Evolutionary conservation across 2,888 invertebrate genomes (phyloP).

Genomic region (Megastigmus dorsalis): DNA sequence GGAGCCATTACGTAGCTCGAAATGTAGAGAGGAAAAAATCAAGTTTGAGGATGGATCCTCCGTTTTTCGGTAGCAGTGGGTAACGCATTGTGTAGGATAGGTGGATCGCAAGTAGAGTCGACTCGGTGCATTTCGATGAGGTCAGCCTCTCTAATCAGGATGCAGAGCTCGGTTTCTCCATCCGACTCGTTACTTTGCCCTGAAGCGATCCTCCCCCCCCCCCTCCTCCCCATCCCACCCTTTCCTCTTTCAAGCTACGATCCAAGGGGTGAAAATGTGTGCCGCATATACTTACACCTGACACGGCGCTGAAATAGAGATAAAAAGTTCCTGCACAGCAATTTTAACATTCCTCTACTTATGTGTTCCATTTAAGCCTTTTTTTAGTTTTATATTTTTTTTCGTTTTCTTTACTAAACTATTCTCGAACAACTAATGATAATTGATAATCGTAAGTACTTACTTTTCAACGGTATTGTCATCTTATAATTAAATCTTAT

Average conservation of each 20-base stretch:
- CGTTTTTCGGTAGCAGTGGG: neutral
- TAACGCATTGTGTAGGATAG: neutral
- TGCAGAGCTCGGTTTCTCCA: slow-evolving; percentile 35
- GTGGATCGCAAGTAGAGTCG: slow-evolving; percentile 31
- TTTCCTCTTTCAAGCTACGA: too few relatives aligned
- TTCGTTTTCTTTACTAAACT: too few relatives aligned
- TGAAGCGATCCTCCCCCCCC: neutral
- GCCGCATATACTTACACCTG: slow-evolving; percentile 1
- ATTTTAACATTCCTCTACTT: too few relatives aligned
- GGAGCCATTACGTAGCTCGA: neutral
- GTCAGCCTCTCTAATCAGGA: slow-evolving; percentile 37
- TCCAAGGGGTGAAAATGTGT: slow-evolving; percentile 22
- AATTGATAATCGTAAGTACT: too few relatives aligned
- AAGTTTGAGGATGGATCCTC: neutral
- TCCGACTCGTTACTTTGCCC: slow-evolving; percentile 30
- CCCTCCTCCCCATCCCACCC: neutral
- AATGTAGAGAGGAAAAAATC: neutral
- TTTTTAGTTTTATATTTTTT: neutral
- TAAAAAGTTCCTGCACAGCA: too few relatives aligned
- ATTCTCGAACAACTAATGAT: too few relatives aligned
- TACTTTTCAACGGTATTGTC: too few relatives aligned
- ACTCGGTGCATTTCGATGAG: slow-evolving; percentile 41
- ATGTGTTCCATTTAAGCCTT: too few relatives aligned
- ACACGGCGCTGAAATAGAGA: neutral
- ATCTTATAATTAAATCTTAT: too few relatives aligned